phyloP scores from a whole-genome alignment of 2,888 invertebrate species.

The Pyrochroa serraticornis region DNA sequence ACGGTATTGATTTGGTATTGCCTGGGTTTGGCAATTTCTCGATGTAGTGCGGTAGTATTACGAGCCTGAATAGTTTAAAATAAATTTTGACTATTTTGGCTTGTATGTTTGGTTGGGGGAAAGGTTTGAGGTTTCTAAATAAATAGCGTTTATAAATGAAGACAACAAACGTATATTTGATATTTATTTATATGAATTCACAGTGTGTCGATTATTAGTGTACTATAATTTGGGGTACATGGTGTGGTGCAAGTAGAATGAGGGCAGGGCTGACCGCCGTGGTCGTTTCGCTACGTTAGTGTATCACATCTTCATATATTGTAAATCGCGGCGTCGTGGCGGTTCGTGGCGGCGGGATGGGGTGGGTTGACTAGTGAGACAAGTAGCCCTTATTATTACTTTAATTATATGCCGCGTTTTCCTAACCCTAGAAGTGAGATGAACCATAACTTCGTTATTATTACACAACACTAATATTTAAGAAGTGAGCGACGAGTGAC shows the following conservation, averaged over 20 bases:
- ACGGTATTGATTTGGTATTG: constrained; percentile 7
- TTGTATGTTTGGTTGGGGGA: not conserved
- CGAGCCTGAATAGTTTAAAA: constrained; percentile 3
- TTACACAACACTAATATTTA: constrained; percentile 56
- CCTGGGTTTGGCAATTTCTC: too few relatives aligned
- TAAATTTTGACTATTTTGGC: not conserved
- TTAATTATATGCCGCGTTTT: constrained; percentile 28
- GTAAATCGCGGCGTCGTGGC: constrained; percentile 44
- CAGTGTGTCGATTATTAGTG: constrained; percentile 58
- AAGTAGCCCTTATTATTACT: constrained; percentile 43
- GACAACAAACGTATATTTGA: constrained; percentile 53
- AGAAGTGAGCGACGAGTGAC: constrained; percentile 51
- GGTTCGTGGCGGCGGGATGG: constrained; percentile 30
- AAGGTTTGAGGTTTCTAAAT: constrained; percentile 19
- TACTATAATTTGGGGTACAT: constrained; percentile 54
- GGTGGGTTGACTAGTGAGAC: constrained; percentile 38
- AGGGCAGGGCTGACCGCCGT: constrained; percentile 45
- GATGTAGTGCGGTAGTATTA: too few relatives aligned
- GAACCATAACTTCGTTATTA: constrained; percentile 52
- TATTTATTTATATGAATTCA: constrained; percentile 57
- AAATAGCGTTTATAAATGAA: constrained; percentile 44
- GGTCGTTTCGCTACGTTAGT: constrained; percentile 50
- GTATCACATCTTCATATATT: constrained; percentile 56
- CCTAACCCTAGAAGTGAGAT: constrained; percentile 50
- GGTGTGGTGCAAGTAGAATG: constrained; percentile 55